phyloP scores from a whole-genome alignment of 2,888 invertebrate genomes.

The Tenthredo distinguenda region DNA sequence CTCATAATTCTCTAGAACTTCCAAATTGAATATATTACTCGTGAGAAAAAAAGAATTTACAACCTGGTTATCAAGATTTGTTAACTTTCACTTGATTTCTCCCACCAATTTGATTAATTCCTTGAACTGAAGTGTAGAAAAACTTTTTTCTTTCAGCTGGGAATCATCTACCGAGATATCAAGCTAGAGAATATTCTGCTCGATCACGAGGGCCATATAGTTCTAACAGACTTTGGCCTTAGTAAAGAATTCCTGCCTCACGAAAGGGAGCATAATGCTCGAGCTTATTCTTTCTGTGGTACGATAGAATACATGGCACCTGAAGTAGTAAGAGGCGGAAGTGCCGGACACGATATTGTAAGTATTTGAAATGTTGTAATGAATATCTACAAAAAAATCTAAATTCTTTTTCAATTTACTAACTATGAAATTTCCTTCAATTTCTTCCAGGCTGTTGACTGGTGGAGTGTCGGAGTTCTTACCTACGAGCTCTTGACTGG shows the following conservation, averaged over 20 bases:
- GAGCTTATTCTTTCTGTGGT: slow-evolving; percentile 98
- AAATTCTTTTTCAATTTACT: background rate
- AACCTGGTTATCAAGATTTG: background rate
- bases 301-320: slow-evolving; percentile 99
- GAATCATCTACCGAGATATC: slow-evolving; percentile 98
- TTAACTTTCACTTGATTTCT: slow-evolving; percentile 2
- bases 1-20: background rate
- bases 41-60: background rate
- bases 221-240: slow-evolving; percentile 97
- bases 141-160: slow-evolving; percentile 84
- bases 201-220: slow-evolving; percentile 96
- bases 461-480: slow-evolving; percentile 99
- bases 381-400: background rate
- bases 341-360: slow-evolving; percentile 96
- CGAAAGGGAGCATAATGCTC: slow-evolving; percentile 84
- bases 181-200: slow-evolving; percentile 98
- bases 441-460: slow-evolving; percentile 92
- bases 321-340: slow-evolving; percentile 88
- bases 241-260: slow-evolving; percentile 94
- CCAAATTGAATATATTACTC: background rate
- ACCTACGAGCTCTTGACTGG: slow-evolving; percentile 98
- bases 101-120: background rate
- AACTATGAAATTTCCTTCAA: background rate
- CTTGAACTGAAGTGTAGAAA: background rate
- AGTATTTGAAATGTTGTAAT: slow-evolving; percentile 78